Conservation (phyloP, 2,113 vertebrate species). For the Epinephelus lanceolatus region DNA sequence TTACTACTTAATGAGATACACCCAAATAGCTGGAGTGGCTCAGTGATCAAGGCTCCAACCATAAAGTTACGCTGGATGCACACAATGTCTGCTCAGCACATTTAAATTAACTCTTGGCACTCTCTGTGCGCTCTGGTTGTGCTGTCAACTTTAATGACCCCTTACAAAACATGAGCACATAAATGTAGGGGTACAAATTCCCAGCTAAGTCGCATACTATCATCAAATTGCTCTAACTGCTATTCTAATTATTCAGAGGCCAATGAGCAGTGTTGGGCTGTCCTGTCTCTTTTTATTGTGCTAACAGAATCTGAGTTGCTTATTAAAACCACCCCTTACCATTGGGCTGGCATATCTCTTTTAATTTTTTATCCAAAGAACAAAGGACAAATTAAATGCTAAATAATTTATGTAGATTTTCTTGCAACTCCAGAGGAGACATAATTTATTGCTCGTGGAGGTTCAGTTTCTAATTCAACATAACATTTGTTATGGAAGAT, state of each 20-base stretch:
- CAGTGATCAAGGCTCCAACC: conserved; percentile 25
- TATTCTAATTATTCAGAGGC: background rate
- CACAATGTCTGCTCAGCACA: conserved; percentile 47
- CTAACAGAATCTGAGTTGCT: background rate
- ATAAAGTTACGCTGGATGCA: conserved; percentile 31
- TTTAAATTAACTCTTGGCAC: conserved; percentile 31
- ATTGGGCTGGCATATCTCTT: background rate
- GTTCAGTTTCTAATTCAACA: background rate
- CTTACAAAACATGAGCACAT: conserved; percentile 23
- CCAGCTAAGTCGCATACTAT: background rate
- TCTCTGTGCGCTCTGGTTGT: conserved; percentile 2
- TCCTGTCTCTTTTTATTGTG: background rate
- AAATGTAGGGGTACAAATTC: conserved; percentile 21
- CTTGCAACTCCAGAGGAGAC: background rate
- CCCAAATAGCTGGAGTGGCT: conserved; percentile 19
- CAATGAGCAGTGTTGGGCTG: background rate
- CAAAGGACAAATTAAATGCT: background rate
- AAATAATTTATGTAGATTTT: background rate
- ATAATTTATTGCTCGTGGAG: background rate
- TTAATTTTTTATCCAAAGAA: background rate
- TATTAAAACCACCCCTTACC: background rate
- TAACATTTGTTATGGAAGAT: conserved; percentile 10
- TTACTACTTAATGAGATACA: conserved; percentile 30
- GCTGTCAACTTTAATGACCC: conserved; percentile 39
- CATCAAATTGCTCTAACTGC: conserved; percentile 15